A percentile compares a stretch with the other conserved stretches of the same genome.
Evolutionary conservation across 2,113 vertebrate genomes (phyloP).

Genomic region (Pollachius pollachius): DNA sequence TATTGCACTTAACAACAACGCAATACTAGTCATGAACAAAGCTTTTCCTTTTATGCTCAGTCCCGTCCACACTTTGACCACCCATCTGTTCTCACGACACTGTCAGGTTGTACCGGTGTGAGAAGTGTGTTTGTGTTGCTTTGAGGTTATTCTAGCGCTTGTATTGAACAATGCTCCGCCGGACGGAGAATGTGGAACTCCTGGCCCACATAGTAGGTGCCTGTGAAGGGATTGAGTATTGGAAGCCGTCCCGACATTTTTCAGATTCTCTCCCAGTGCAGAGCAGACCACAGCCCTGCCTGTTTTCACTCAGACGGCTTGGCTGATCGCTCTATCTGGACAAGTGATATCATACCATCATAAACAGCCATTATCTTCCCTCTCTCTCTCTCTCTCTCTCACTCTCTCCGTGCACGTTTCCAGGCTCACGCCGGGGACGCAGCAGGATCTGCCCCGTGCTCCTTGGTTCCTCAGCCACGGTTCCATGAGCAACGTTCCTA

Average conservation of each 20-base stretch:
- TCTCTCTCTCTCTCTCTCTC: background rate
- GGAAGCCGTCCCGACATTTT: slow-evolving; percentile 46
- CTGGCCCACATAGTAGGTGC: slow-evolving; percentile 16
- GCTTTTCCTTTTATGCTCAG: no score
- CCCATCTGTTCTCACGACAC: no score
- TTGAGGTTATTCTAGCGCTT: no score
- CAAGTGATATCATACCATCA: background rate
- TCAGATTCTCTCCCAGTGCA: slow-evolving; percentile 42
- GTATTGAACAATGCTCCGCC: slow-evolving; percentile 16
- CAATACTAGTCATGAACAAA: no score
- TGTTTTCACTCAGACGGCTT: slow-evolving; percentile 27
- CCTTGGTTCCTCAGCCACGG: no score
- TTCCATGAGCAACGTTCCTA: no score
- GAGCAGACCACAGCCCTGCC: slow-evolving; percentile 40
- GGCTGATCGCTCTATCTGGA: slow-evolving; percentile 21
- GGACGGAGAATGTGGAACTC: slow-evolving; percentile 29
- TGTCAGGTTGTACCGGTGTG: no score
- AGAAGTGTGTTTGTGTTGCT: no score
- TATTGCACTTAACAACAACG: no score
- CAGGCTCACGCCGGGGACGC: no score
- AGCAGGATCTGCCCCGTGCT: no score
- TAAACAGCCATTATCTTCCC: background rate
- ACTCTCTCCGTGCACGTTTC: background rate
- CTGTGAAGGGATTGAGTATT: slow-evolving; percentile 23
- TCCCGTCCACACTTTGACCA: no score